Base-by-base conservation (phyloP, 2,113 vertebrate genomes). In the Larimichthys polyactis region DNA sequence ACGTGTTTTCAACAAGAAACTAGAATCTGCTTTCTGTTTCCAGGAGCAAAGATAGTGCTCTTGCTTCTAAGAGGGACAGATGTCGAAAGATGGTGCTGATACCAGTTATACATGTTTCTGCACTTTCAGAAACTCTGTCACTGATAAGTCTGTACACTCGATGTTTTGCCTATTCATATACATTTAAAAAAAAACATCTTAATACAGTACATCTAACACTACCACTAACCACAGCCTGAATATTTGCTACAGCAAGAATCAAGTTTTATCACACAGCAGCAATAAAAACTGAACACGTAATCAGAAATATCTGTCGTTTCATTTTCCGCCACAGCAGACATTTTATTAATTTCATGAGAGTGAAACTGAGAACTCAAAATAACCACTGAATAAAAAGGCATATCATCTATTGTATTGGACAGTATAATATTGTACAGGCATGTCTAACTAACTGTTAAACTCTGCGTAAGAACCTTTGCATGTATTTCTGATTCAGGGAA, bases 11-110 rank as follows among this genome's bases (percentile, higher is more conserved):
- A 8, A 49, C 4, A 16, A 29, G 22, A 70, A 57, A 63, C 14
- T 57, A 64, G 32, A 67, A 2, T 36, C 3, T 27, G 32, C 70
- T 66, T 62, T 75, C 51, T 40, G 43, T 87, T 84, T 79, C 71
- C 40, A 58, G 11, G 48, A 63, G 7, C 3, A 1, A n/a, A 44
- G 10, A 43, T 40, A 32, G 20, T 11, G 29, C 22, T 65, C 11
- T 58, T 24, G 16, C 24, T 52, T 11, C 22, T 12, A n/a, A 6
- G 58, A 36, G 11, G 54, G 3, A 17, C 29, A 43, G 17, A 60
- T 44, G 27, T 36, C 43, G n/a, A 36, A 10, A 55, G 16, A 63
- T n/a, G 27, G 17, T 8, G 14, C 43, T 59, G 59, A 1, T 32
- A 46, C 5, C 15, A 46, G 64, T 64, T 57, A 2, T 36, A 32